A percentile compares a stretch with the other conserved stretches of the same genome.
Conservation (phyloP, 2,113 vertebrate genomes). For the Tamias sibiricus region DNA sequence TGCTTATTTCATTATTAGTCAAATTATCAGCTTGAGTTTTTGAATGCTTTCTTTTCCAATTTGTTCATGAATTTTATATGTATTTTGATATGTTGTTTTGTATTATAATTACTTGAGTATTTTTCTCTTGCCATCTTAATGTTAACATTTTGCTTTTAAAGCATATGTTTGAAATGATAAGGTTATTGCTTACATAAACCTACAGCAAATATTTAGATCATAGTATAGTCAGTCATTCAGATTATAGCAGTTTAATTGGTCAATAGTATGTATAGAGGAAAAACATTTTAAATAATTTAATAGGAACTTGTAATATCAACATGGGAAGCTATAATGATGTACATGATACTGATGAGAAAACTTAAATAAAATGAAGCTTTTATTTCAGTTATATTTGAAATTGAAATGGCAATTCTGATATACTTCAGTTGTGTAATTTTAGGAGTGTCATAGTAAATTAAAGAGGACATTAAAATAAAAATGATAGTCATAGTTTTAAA, state of each 20-base stretch:
- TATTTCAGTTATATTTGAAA: slow-evolving; percentile 1
- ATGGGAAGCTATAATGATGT: background rate
- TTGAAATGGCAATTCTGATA: background rate
- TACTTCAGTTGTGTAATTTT: slow-evolving; percentile 37
- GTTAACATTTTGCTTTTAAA: slow-evolving; percentile 65
- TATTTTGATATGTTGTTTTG: slow-evolving; percentile 33
- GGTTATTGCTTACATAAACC: slow-evolving; percentile 39
- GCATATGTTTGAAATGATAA: slow-evolving; percentile 22
- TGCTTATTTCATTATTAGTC: background rate
- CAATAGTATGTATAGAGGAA: background rate
- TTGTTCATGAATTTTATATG: slow-evolving; percentile 48
- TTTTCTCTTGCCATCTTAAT: slow-evolving; percentile 31
- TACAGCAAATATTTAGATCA: slow-evolving; percentile 27
- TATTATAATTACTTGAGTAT: background rate
- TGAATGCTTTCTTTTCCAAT: slow-evolving; percentile 38
- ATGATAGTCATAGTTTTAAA: slow-evolving; percentile 18
- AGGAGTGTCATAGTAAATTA: slow-evolving; percentile 22
- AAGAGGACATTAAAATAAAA: slow-evolving; percentile 27
- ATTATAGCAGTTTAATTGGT: slow-evolving; percentile 38
- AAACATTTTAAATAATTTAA: slow-evolving; percentile 21
- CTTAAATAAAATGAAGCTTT: background rate
- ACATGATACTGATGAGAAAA: background rate
- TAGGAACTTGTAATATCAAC: background rate
- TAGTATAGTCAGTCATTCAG: background rate
- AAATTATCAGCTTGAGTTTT: slow-evolving; percentile 45